Conservation (phyloP, 2,888 invertebrate genomes). For the Cyaniris semiargus region DNA sequence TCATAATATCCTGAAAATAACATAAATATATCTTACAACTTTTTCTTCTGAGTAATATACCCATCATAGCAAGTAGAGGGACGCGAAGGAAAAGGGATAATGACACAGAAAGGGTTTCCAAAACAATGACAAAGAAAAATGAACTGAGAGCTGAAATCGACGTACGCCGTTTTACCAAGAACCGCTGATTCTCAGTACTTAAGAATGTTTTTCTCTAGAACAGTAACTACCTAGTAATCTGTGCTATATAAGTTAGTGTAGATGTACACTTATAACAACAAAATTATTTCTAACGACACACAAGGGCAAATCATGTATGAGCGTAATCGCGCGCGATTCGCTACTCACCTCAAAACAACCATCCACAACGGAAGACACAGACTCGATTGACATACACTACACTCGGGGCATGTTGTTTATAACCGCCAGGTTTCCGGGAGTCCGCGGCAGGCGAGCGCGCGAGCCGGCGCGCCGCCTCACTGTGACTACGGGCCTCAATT, state of each 20-base stretch:
- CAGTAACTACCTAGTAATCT: not conserved
- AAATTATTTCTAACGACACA: slow-evolving; percentile 18
- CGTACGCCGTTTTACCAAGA: not conserved
- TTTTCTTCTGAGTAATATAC: not conserved
- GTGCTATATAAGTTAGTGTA: not conserved
- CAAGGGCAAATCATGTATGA: slow-evolving; percentile 33
- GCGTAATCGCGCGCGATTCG: slow-evolving; percentile 47
- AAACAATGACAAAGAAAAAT: slow-evolving; percentile 18
- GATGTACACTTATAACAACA: not conserved
- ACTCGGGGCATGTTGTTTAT: slow-evolving; percentile 63
- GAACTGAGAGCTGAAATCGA: not conserved
- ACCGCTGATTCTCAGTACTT: not conserved
- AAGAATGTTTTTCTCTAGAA: not conserved
- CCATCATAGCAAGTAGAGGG: slow-evolving; percentile 4
- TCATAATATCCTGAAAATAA: not conserved
- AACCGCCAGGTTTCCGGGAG: slow-evolving; percentile 54
- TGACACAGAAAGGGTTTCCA: not conserved
- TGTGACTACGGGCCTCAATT: slow-evolving; percentile 62
- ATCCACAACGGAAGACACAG: slow-evolving; percentile 69
- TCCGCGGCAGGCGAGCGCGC: slow-evolving; percentile 79
- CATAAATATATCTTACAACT: not conserved
- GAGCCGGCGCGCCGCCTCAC: slow-evolving; percentile 78
- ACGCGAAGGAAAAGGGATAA: slow-evolving; percentile 1
- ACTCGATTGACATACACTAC: slow-evolving; percentile 66
- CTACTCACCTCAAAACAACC: slow-evolving; percentile 69